These are phyloP conservation scores for Podarcis muralis DNA, from an alignment of 2,113 vertebrate species.

Conservation along the genomic window DNA sequence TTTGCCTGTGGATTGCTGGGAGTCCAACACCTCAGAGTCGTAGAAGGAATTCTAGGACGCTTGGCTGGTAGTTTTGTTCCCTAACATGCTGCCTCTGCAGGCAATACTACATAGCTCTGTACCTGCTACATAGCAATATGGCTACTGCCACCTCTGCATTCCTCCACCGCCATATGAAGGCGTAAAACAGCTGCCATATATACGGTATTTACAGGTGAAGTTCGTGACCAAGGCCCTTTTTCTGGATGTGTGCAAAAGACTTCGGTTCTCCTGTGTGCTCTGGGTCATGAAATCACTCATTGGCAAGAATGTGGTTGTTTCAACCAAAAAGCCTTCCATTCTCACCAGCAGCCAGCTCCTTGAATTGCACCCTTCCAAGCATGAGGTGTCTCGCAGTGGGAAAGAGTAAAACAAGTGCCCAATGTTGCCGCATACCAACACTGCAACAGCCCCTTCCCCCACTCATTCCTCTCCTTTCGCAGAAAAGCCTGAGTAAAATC, in stretches of 20 bases:
- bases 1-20: neutral
- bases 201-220: neutral
- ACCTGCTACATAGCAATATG: neutral
- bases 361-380: conserved; percentile 15
- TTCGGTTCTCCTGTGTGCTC: neutral
- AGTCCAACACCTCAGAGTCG: neutral
- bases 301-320: conserved; percentile 7
- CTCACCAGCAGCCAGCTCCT: neutral
- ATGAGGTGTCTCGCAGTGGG: neutral
- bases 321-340: conserved; percentile 2
- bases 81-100: neutral
- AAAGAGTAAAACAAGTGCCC: neutral
- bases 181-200: neutral
- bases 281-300: neutral
- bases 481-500: neutral
- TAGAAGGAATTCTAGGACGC: neutral
- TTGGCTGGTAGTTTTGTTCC: neutral
- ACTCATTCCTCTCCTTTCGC: conserved; percentile 21
- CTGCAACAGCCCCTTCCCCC: neutral
- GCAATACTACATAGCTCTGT: neutral
- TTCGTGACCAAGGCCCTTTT: neutral
- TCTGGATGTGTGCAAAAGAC: neutral
- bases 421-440: neutral
- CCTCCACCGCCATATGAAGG: neutral
- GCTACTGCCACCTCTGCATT: neutral